Evolutionary conservation across 2,797 vertebrate species (phyloP).

Genomic region (Leontopithecus rosalia): DNA sequence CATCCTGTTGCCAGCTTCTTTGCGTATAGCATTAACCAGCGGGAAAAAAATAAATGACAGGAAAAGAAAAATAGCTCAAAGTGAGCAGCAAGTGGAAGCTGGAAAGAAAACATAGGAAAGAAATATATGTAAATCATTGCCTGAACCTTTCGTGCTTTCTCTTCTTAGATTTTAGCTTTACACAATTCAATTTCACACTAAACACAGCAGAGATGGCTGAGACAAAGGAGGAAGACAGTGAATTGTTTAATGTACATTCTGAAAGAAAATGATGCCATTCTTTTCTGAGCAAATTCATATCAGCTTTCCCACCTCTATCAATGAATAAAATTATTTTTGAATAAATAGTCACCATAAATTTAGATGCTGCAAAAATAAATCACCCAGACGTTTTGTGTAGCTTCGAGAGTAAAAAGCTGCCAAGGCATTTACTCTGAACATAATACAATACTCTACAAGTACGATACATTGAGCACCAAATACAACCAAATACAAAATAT

Average conservation of each 20-base stretch:
- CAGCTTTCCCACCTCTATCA: slow-evolving; percentile 42
- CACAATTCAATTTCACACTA: slow-evolving; percentile 58
- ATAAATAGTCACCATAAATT: slow-evolving; percentile 70
- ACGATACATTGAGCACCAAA: slow-evolving; percentile 20
- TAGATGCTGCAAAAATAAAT: slow-evolving; percentile 70
- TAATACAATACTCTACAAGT: neutral
- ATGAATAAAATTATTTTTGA: slow-evolving; percentile 67
- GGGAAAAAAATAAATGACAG: neutral
- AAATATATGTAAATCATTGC: slow-evolving; percentile 37
- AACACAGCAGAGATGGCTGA: slow-evolving; percentile 49
- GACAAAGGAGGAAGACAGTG: slow-evolving; percentile 40
- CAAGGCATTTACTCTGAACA: slow-evolving; percentile 46
- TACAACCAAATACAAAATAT: slow-evolving; percentile 51
- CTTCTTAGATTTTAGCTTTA: slow-evolving; percentile 41
- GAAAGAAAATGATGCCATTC: slow-evolving; percentile 62
- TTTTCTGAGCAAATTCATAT: slow-evolving; percentile 64
- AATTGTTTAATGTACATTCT: slow-evolving; percentile 1
- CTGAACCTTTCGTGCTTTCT: slow-evolving; percentile 12
- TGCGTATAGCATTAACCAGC: slow-evolving; percentile 26
- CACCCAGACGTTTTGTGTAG: slow-evolving; percentile 47
- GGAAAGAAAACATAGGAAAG: slow-evolving; percentile 59
- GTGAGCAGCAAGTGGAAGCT: slow-evolving; percentile 50
- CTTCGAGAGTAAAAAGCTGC: slow-evolving; percentile 48
- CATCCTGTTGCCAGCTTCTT: slow-evolving; percentile 42
- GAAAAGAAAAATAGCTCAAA: slow-evolving; percentile 53